Base-by-base conservation (phyloP, 92 coral and sea anemone species). In the Parazoanthus atlanticus region DNA sequence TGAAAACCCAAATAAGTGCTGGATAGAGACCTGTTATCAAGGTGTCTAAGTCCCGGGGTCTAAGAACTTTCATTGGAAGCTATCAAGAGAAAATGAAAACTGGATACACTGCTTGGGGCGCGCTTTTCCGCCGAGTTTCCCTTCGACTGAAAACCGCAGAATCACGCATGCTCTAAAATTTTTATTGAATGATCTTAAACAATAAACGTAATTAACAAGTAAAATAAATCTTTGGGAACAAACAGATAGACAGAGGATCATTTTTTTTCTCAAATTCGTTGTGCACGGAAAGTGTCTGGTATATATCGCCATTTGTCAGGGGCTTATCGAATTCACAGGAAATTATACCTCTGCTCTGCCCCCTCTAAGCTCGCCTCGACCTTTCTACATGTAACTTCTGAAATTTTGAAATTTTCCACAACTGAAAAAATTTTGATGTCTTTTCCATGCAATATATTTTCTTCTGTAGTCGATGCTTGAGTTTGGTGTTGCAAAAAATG, bases 251-350 rank as follows among this genome's bases (percentile, higher is more conserved):
- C 93, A 91, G 89, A 91, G 75, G 86, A 58, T 49, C 88, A 79
- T 72, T 74, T 85, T 29, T 86, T 92, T 82, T 78, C 79, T 26
- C 83, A 67, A 86, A 81, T 83, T 43, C 80, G 82, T 82, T 76
- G 54, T 69, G 77, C 92, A 91, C 91, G 85, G 88, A 91, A 86
- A 66, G 92, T 89, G 94, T 94, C 98, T 95, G 98, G 92, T 79
- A 80, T 85, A 89, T 94, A 90, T 92, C 94, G 32, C 80, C 94
- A 91, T 89, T 93, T 95, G 96, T 94, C 90, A 88, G 91, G 88
- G 94, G 82, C 98, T 93, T 95, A 95, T 93, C 96, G 88, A 91
- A 90, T 88, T 91, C 90, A 92, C 98, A 95, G 98, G 98, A 95
- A 95, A 92, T 92, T 94, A 93, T 91, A 74, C 88, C 91, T 86